Evolutionary conservation across 2,113 vertebrate genomes (phyloP).

Genomic region (Brachyhypopomus occidentalis): DNA sequence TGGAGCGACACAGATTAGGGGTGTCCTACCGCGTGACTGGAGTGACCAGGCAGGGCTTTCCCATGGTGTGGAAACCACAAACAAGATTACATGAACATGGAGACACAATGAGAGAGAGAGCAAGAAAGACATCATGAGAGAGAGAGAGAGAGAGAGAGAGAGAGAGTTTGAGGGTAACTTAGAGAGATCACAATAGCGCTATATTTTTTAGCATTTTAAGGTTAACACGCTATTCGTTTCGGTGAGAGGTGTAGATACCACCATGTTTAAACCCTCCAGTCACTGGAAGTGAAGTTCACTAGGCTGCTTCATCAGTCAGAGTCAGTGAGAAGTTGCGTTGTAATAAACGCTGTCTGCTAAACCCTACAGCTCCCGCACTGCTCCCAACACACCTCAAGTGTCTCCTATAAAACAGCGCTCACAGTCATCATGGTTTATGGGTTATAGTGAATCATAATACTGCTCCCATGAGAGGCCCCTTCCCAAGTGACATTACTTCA

Average conservation of each 20-base stretch:
- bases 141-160: conserved; percentile 29
- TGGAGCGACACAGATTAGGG: conserved; percentile 57
- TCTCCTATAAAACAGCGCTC: neutral
- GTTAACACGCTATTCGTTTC: conserved; percentile 64
- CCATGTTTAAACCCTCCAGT: neutral
- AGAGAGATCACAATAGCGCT: conserved; percentile 56
- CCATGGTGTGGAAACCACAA: conserved; percentile 55
- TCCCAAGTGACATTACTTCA: no score
- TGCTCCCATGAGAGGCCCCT: neutral
- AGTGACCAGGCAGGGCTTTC: conserved; percentile 55
- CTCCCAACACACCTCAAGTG: neutral
- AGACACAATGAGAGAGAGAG: conserved; percentile 51
- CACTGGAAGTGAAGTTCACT: neutral
- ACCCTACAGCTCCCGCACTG: no score
- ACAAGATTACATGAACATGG: conserved; percentile 60
- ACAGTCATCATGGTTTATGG: neutral
- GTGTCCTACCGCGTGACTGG: conserved; percentile 61
- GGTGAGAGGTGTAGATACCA: conserved; percentile 58
- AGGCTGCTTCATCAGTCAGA: neutral
- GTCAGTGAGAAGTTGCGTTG: neutral
- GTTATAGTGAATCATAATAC: conserved; percentile 21
- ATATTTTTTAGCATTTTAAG: conserved; percentile 61
- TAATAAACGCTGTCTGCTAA: neutral
- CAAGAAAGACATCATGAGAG: neutral
- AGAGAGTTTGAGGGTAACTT: conserved; percentile 68